Evolutionary conservation across 2,797 vertebrate genomes (phyloP).

Genomic region (Gymnoscopelus microlampas): DNA sequence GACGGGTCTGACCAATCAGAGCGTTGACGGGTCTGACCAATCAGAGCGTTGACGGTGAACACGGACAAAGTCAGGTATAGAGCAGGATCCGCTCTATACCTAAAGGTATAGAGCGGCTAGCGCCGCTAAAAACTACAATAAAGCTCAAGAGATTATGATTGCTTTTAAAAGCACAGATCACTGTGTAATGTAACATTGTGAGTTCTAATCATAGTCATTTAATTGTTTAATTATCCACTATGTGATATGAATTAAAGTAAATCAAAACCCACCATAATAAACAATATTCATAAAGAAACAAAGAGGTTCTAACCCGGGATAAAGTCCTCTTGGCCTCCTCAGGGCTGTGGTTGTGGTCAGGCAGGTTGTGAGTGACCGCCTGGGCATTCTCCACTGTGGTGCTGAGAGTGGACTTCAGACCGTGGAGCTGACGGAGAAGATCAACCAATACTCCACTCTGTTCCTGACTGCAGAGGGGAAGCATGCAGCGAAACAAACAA

Average conservation of each 20-base stretch:
- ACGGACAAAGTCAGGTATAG: too few species aligned
- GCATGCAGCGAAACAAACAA: not conserved
- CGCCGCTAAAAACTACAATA: too few species aligned
- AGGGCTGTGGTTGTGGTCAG: conserved; percentile 84
- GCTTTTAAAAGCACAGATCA: not conserved
- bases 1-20: too few species aligned
- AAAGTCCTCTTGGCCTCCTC: conserved; percentile 87
- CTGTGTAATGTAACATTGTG: not conserved
- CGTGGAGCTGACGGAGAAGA: conserved; percentile 88
- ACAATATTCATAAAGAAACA: conserved; percentile 1
- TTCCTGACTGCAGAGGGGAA: conserved; percentile 83
- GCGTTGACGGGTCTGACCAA: too few species aligned
- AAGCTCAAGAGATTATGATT: not conserved
- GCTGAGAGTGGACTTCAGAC: conserved; percentile 82
- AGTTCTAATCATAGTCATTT: not conserved
- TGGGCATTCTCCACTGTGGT: conserved; percentile 84
- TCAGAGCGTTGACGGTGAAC: too few species aligned
- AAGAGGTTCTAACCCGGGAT: conserved; percentile 82
- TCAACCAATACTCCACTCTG: conserved; percentile 86
- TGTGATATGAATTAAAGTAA: not conserved
- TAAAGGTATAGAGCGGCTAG: too few species aligned
- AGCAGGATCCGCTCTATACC: too few species aligned
- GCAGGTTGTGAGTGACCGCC: conserved; percentile 81
- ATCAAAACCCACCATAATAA: too few species aligned
- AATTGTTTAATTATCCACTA: not conserved